Evolutionary conservation across 2,888 invertebrate genomes (phyloP), one percentile per base, ranked within the genome.

Genomic region (Latheticus oryzae): DNA sequence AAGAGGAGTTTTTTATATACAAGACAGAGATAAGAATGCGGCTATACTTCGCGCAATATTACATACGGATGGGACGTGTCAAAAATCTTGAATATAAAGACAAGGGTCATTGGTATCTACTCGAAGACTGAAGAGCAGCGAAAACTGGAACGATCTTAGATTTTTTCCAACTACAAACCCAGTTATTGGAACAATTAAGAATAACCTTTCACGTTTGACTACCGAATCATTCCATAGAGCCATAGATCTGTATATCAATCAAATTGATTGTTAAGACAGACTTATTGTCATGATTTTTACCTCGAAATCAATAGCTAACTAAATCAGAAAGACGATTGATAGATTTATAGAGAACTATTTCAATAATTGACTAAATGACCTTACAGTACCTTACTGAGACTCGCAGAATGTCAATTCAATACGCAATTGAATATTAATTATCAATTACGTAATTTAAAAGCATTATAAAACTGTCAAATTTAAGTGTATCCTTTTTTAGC

Each of bases 311-410:
- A 40, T 40, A n/a, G n/a, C n/a, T n/a, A n/a, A n/a, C n/a, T n/a
- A 53, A 21, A 17, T 28, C n/a, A 2, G 24, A 53, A 21, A 33
- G 30, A 37, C 38, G 35, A 50, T 64, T 67, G 66, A 62, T 61
- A 60, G 61, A 67, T 67, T 65, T 67, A 67, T 64, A 55, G 40
- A 35, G 50, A 32, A 47, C 8, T 57, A 59, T 61, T 62, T 57
- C 54, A 60, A 61, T 62, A 62, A 62, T 62, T 53, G 53, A 57
- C 47, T 43, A 52, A 55, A 51, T 61, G 57, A 40, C 58, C 61
- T 60, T 61, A 61, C 4, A 11, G 7, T 1, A 19, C 28, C 17
- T 28, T 28, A 28, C 28, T 9, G 28, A 28, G 28, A 28, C n/a
- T n/a, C n/a, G n/a, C n/a, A n/a, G n/a, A n/a, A n/a, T n/a, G n/a